Evolutionary conservation across 2,888 invertebrate species (phyloP), one percentile per base, ranked within the genome.

Genomic region (Cerastoderma edule): DNA sequence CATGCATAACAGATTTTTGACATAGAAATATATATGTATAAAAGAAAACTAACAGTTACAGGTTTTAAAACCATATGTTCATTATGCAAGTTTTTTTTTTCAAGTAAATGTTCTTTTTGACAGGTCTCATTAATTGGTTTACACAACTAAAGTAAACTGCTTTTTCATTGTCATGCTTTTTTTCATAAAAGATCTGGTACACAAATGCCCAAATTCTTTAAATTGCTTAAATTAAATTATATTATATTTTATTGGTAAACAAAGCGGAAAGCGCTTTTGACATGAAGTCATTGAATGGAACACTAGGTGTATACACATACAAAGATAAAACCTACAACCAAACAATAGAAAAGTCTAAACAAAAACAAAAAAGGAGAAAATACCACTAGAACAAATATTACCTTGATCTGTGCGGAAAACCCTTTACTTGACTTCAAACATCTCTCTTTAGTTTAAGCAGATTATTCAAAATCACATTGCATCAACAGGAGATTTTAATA

Each of bases 201-300:
- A 19, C 19, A n/a, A 16, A 46, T n/a, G 19, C 16, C 5, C 46
- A 46, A 46, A 46, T 19, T 46, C 46, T 19, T 19, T 46, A n/a
- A 16, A 46, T 46, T 46, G 39, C 39, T 8, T 39, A 8, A 39
- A 16, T 39, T 16, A 39, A 10, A 16, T 10, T 10, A 16, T 10
- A 39, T 8, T 39, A 39, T 10, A 39, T 10, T 8, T 8, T 39
- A 16, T 39, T 16, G 16, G 13, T 53, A 53, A 53, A 53, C 53
- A 53, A 53, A 13, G 2, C 53, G n/a, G n/a, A n/a, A n/a, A n/a
- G n/a, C n/a, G n/a, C n/a, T 53, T 27, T 53, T 53, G 53, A 53
- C 53, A 5, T 28, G 27, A n/a, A 53, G 3, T 24, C 24, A 53
- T 6, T 53, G 27, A 53, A 53, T 53, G 53, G 53, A 53, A 53